phyloP scores from a whole-genome alignment of 2,888 invertebrate genomes.

The Cyrtodaria siliqua region DNA sequence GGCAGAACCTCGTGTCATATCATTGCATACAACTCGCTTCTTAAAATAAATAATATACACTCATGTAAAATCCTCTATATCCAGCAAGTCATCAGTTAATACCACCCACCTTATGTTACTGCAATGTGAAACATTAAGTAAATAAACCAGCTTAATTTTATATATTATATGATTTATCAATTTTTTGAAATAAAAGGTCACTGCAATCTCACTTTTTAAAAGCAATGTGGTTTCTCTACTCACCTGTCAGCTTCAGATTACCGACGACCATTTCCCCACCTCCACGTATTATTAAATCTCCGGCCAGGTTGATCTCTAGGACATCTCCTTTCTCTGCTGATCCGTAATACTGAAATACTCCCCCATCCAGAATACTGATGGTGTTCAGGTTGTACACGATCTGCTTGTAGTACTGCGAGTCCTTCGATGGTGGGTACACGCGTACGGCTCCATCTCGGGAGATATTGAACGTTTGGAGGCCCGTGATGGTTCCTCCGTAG shows the following conservation, averaged over 20 bases:
- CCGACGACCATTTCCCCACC: slow-evolving; percentile 72
- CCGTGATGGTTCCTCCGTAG: slow-evolving; percentile 73
- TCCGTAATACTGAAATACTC: slow-evolving; percentile 69
- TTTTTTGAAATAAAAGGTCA: too few relatives aligned
- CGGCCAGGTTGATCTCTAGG: slow-evolving; percentile 64
- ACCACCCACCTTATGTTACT: too few relatives aligned
- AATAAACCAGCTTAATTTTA: too few relatives aligned
- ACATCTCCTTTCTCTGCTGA: slow-evolving; percentile 56
- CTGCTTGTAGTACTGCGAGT: slow-evolving; percentile 32
- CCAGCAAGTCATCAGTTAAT: too few relatives aligned
- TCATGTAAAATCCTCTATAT: too few relatives aligned
- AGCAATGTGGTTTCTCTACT: too few relatives aligned
- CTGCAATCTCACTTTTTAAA: too few relatives aligned
- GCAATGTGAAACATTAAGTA: too few relatives aligned
- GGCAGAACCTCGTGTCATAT: too few relatives aligned
- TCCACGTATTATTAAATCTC: slow-evolving; percentile 68
- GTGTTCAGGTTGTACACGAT: slow-evolving; percentile 62
- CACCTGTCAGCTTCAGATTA: slow-evolving; percentile 66
- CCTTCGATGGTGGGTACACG: slow-evolving; percentile 67
- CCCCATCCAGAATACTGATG: slow-evolving; percentile 73
- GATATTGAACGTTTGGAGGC: slow-evolving; percentile 73
- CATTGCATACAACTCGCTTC: too few relatives aligned
- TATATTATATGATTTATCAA: too few relatives aligned
- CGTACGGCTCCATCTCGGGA: slow-evolving; percentile 72
- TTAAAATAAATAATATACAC: too few relatives aligned